These are phyloP conservation scores for Benitochromis conjunctus DNA, from an alignment of 2,113 vertebrate genomes.

Conservation along the genomic window DNA sequence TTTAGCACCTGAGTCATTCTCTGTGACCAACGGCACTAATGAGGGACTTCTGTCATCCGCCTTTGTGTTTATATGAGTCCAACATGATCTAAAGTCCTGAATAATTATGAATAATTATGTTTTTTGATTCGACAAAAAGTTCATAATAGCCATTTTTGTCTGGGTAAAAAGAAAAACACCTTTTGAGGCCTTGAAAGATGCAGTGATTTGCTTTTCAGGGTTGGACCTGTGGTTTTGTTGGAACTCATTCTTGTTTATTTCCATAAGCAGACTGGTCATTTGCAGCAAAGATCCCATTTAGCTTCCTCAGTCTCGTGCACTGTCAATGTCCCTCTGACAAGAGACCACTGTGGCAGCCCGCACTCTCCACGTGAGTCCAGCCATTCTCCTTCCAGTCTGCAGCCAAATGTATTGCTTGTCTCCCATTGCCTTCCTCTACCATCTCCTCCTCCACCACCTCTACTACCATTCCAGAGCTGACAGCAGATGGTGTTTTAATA, in stretches of 20 bases:
- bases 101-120: neutral
- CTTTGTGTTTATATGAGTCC: neutral
- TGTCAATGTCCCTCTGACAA: slow-evolving; percentile 42
- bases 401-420: slow-evolving; percentile 58
- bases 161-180: neutral
- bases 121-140: neutral
- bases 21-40: slow-evolving; percentile 27
- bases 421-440: slow-evolving; percentile 46
- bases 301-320: slow-evolving; percentile 26
- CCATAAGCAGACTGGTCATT: slow-evolving; percentile 37
- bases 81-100: neutral
- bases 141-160: neutral
- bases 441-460: slow-evolving; percentile 61
- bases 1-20: slow-evolving; percentile 64
- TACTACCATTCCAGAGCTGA: slow-evolving; percentile 80
- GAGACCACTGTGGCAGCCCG: slow-evolving; percentile 52
- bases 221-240: slow-evolving; percentile 24
- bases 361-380: slow-evolving; percentile 54
- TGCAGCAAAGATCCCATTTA: slow-evolving; percentile 43
- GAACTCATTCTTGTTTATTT: slow-evolving; percentile 18
- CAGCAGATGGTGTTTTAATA: slow-evolving; percentile 99
- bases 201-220: neutral
- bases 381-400: slow-evolving; percentile 31
- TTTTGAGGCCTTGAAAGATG: neutral
- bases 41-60: neutral